Percentiles rank a stretch among this genome's conserved stretches.
Conservation (phyloP, 2,797 vertebrate genomes). For the Enteromius viviparus region DNA sequence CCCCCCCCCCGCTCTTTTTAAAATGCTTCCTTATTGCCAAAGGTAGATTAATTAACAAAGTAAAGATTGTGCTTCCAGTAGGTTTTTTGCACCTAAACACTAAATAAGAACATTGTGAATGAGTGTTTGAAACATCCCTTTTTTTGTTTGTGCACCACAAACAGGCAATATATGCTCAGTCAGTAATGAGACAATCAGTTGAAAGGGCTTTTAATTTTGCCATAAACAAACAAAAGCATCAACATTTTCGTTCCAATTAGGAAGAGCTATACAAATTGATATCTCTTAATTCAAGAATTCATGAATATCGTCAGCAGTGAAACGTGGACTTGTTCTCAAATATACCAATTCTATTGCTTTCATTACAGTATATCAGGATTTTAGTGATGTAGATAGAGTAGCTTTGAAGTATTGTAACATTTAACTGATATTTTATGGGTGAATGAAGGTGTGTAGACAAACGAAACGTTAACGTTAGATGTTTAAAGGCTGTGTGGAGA, state of each 20-base stretch:
- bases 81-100: constrained; percentile 40
- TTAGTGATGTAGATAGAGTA: constrained; percentile 32
- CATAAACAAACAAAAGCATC: constrained; percentile 8
- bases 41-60: constrained; percentile 54
- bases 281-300: constrained; percentile 3
- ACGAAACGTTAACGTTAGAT: background rate
- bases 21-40: constrained; percentile 64
- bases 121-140: constrained; percentile 52
- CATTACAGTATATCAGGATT: constrained; percentile 16
- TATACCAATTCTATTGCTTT: constrained; percentile 24
- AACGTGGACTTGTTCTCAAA: constrained; percentile 21
- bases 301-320: background rate
- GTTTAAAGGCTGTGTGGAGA: constrained; percentile 35
- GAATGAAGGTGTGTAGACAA: constrained; percentile 27
- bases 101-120: constrained; percentile 49
- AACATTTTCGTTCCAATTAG: background rate
- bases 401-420: constrained; percentile 29
- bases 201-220: constrained; percentile 82
- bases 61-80: constrained; percentile 60
- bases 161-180: constrained; percentile 67
- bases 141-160: constrained; percentile 40
- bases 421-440: constrained; percentile 27
- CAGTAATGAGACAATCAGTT: constrained; percentile 84
- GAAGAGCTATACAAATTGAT: constrained; percentile 10
- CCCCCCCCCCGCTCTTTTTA: constrained; percentile 4